Conservation (phyloP, 1,140 invertebrate genomes). For the Orchesella cincta region DNA sequence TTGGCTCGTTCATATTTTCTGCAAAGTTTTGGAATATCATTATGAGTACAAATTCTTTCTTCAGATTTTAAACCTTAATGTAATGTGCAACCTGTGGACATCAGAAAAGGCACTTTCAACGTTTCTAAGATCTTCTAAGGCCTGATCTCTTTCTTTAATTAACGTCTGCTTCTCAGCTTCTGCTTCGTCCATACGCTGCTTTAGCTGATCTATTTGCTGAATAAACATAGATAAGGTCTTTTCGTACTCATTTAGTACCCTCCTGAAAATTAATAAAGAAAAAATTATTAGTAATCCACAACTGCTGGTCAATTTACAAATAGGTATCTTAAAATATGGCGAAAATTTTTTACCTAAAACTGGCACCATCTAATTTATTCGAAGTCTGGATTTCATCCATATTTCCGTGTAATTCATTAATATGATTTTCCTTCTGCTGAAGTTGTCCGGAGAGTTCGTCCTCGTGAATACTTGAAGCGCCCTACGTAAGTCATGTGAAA, state of each 20-base stretch:
- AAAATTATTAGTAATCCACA: constrained; percentile 1
- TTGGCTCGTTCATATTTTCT: constrained; percentile 50
- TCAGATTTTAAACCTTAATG: too few species aligned
- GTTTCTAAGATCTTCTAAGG: constrained; percentile 50
- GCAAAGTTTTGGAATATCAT: too few species aligned
- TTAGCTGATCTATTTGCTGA: constrained; percentile 47
- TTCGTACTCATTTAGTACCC: constrained; percentile 47
- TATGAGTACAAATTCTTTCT: too few species aligned
- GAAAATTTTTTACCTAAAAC: constrained; percentile 12
- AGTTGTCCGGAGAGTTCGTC: constrained; percentile 28
- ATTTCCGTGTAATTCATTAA: background rate
- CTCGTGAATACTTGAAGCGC: constrained; percentile 32
- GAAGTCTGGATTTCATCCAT: constrained; percentile 10
- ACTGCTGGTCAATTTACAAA: background rate
- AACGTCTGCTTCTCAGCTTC: constrained; percentile 41
- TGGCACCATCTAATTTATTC: constrained; percentile 15
- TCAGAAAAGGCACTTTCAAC: constrained; percentile 52
- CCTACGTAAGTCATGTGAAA: background rate
- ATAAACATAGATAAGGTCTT: constrained; percentile 43
- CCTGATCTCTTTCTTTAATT: constrained; percentile 50
- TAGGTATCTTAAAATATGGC: background rate
- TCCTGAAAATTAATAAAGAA: constrained; percentile 33
- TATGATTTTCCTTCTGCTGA: constrained; percentile 27
- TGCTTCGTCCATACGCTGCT: constrained; percentile 30
- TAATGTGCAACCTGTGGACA: constrained; percentile 49